Evolutionary conservation across 2,113 vertebrate species (phyloP).

Genomic region (Chlorodrepanis virens): DNA sequence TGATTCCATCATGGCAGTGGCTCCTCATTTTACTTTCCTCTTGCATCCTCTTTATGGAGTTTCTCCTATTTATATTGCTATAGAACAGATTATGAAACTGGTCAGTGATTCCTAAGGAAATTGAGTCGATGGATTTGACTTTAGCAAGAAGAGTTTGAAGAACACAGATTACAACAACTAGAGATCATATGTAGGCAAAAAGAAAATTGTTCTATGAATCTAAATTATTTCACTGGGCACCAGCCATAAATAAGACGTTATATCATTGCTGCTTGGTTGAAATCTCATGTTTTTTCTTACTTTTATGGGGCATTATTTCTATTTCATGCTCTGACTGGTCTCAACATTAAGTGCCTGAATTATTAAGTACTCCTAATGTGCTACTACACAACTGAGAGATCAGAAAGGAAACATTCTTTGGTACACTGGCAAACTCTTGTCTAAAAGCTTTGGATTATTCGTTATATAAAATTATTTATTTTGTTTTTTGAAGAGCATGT

Average conservation of each 20-base stretch:
- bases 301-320: not conserved
- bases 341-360: not conserved
- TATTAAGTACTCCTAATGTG: not conserved
- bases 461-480: not conserved
- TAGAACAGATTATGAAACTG: not conserved
- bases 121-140: not conserved
- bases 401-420: not conserved
- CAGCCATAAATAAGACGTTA: not conserved
- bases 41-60: not conserved
- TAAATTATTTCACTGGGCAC: not conserved
- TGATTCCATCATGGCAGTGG: not conserved
- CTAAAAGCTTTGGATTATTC: not conserved
- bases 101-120: not conserved
- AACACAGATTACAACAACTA: not conserved
- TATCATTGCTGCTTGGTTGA: not conserved
- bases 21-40: not conserved
- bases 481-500: not conserved
- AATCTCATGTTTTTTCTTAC: not conserved
- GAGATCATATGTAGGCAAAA: not conserved
- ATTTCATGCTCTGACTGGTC: not conserved
- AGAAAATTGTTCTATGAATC: not conserved
- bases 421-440: not conserved
- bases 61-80: not conserved
- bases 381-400: not conserved
- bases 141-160: not conserved